A percentile compares a stretch with the other conserved stretches of the same genome.
Evolutionary conservation across 2,888 invertebrate genomes (phyloP).

Genomic region (Caenorhabditis japonica): DNA sequence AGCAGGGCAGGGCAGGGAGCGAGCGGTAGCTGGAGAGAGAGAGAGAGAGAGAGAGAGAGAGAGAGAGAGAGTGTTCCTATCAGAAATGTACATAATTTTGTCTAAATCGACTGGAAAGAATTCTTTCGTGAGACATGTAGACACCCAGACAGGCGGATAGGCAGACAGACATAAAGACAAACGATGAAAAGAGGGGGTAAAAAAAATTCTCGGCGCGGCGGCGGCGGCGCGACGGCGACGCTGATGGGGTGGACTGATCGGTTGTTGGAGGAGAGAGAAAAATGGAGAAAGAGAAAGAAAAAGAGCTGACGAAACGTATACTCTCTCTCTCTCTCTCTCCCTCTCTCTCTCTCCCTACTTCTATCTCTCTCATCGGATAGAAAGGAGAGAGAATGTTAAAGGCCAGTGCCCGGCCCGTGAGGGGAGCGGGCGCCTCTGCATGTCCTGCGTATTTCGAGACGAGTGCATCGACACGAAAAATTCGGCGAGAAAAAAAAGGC

Average conservation of each 20-base stretch:
- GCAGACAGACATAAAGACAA: too few species aligned
- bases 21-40: background rate
- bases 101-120: too few species aligned
- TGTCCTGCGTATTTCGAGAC: slow-evolving; percentile 2
- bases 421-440: slow-evolving; percentile 35
- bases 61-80: background rate
- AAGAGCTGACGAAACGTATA: slow-evolving; percentile 20
- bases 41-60: slow-evolving; percentile 12
- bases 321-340: slow-evolving; percentile 10
- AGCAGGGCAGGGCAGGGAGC: slow-evolving; percentile 1
- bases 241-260: slow-evolving; percentile 47
- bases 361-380: too few species aligned
- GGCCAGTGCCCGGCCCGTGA: slow-evolving; percentile 33
- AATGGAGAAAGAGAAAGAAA: slow-evolving; percentile 7
- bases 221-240: slow-evolving; percentile 23
- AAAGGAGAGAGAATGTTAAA: slow-evolving; percentile 43
- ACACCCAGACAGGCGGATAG: too few species aligned
- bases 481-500: too few species aligned
- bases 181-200: slow-evolving; percentile 18
- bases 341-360: slow-evolving; percentile 1
- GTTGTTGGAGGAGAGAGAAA: slow-evolving; percentile 10
- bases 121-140: too few species aligned
- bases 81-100: too few species aligned
- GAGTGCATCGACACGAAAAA: too few species aligned
- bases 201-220: slow-evolving; percentile 27